A percentile compares a stretch with the other conserved stretches of the same genome.
Evolutionary conservation across 2,888 invertebrate species (phyloP).

Genomic region (Prosopocoilus inquinatus): DNA sequence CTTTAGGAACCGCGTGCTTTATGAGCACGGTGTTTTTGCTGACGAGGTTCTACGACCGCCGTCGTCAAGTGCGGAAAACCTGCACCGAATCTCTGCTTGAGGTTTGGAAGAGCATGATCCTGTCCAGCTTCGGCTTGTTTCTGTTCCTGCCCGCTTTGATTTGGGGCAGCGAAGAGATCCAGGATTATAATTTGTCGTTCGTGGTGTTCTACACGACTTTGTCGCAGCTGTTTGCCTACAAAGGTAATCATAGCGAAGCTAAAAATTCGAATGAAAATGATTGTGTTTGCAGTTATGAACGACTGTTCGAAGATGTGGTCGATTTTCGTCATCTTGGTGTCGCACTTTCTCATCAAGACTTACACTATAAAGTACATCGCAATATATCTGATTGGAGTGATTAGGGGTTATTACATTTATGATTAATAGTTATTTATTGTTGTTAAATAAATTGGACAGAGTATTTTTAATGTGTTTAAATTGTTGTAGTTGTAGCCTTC

Average conservation of each 20-base stretch:
- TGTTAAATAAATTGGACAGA: too few species aligned
- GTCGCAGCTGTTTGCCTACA: conserved; percentile 63
- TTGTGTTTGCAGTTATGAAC: conserved; percentile 56
- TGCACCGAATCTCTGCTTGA: conserved; percentile 30
- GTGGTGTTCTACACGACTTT: conserved; percentile 65
- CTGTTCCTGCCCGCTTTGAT: conserved; percentile 63
- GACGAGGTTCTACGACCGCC: conserved; percentile 14
- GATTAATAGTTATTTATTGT: too few species aligned
- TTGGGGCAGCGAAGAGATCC: conserved; percentile 54
- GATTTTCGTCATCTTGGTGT: conserved; percentile 33
- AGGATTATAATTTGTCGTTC: conserved; percentile 56
- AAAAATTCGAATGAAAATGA: background rate
- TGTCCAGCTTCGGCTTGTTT: conserved; percentile 61
- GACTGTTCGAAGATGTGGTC: conserved; percentile 53
- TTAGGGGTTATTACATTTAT: too few species aligned
- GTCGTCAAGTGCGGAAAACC: conserved; percentile 15
- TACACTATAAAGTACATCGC: too few species aligned
- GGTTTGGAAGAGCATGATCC: conserved; percentile 58
- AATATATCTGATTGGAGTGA: too few species aligned
- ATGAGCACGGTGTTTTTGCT: conserved; percentile 11
- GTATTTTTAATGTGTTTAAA: too few species aligned
- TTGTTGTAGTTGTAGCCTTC: too few species aligned
- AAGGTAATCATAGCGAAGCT: conserved; percentile 51
- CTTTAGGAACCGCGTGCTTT: conserved; percentile 16
- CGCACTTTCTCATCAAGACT: conserved; percentile 24